Conservation (phyloP, 2,113 vertebrate species). For the Carlito syrichta region DNA sequence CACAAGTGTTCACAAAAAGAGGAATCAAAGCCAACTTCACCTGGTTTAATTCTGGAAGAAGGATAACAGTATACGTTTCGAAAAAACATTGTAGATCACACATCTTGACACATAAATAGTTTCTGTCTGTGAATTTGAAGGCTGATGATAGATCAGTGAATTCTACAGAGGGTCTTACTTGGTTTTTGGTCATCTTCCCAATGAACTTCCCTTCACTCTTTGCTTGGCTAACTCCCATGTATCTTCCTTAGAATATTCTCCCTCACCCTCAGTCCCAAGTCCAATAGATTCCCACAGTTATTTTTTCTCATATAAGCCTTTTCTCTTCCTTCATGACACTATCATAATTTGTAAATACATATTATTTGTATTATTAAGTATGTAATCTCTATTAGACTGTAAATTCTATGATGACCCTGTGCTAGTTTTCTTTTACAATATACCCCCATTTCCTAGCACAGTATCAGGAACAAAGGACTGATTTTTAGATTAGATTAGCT, state of each 20-base stretch:
- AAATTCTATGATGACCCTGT: neutral
- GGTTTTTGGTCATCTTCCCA: neutral
- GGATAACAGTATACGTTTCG: neutral
- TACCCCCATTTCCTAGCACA: neutral
- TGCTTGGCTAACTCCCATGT: neutral
- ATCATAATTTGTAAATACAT: neutral
- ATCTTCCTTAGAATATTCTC: neutral
- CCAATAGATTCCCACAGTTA: neutral
- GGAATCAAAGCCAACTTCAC: neutral
- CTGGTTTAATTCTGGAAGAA: neutral
- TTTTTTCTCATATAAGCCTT: neutral
- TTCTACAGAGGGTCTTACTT: neutral
- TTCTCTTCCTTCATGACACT: neutral
- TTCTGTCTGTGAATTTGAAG: neutral
- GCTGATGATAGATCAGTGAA: neutral
- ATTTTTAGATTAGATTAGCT: neutral
- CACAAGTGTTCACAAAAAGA: neutral
- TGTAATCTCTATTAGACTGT: neutral
- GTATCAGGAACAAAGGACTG: neutral
- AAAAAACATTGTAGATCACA: neutral
- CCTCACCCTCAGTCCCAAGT: neutral
- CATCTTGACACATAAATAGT: neutral
- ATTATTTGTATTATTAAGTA: neutral
- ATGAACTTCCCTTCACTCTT: neutral
- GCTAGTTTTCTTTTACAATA: neutral